Conservation (phyloP, 2,888 invertebrate species). For the Tricholauxania praeusta region DNA sequence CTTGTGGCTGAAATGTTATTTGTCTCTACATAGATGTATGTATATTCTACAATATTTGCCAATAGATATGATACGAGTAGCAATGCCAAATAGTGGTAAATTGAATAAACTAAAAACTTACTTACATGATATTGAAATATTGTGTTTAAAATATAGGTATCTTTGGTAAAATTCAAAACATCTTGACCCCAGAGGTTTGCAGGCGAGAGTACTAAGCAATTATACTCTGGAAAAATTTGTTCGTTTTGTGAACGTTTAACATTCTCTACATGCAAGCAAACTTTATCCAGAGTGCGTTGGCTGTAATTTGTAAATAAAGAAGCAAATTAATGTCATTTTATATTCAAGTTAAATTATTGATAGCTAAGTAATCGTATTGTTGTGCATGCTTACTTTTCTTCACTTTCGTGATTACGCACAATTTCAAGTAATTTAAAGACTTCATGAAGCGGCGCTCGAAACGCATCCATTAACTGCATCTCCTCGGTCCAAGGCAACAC, state of each 20-base stretch:
- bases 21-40: no score
- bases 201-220: conserved; percentile 91
- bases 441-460: conserved; percentile 89
- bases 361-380: conserved; percentile 8
- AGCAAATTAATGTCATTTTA: conserved; percentile 49
- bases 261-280: conserved; percentile 88
- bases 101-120: conserved; percentile 28
- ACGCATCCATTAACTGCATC: conserved; percentile 88
- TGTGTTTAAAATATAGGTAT: conserved; percentile 83
- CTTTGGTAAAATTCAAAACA: conserved; percentile 81
- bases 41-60: no score
- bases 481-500: conserved; percentile 90
- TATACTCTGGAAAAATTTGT: conserved; percentile 87
- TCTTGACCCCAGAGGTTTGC: conserved; percentile 95
- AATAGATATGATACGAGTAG: no score
- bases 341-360: conserved; percentile 35
- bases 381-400: conserved; percentile 57
- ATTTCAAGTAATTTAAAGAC: conserved; percentile 89
- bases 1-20: no score
- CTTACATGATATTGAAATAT: conserved; percentile 86
- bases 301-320: conserved; percentile 67
- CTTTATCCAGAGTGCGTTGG: conserved; percentile 79
- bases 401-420: conserved; percentile 79
- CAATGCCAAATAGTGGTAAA: no score
- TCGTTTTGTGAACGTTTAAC: conserved; percentile 75